A percentile compares a stretch with the other conserved stretches of the same genome.
phyloP scores from a whole-genome alignment of 2,888 invertebrate species.

The Ernsta delagoae region DNA sequence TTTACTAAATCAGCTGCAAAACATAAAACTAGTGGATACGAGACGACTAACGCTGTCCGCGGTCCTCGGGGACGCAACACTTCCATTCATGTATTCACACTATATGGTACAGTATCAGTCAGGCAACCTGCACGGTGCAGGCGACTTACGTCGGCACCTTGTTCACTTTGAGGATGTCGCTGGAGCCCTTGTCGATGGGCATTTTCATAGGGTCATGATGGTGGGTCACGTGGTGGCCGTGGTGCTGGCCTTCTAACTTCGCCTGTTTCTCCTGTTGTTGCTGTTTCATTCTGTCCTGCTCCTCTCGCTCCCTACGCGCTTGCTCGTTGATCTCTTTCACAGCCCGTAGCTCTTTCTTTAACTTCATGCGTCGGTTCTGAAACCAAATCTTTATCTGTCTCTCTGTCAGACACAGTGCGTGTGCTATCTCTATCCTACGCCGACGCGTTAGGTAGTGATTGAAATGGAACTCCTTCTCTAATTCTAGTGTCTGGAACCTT shows the following conservation, averaged over 20 bases:
- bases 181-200: slow-evolving; percentile 90
- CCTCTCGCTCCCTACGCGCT: slow-evolving; percentile 94
- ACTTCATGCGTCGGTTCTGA: slow-evolving; percentile 98
- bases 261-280: slow-evolving; percentile 95
- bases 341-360: slow-evolving; percentile 97
- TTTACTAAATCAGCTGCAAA: slow-evolving; percentile 68
- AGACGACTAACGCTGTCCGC: slow-evolving; percentile 76
- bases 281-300: slow-evolving; percentile 96
- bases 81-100: slow-evolving; percentile 77
- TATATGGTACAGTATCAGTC: slow-evolving; percentile 84
- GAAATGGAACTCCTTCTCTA: slow-evolving; percentile 99
- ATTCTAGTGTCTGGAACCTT: slow-evolving; percentile 98
- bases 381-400: slow-evolving; percentile 99
- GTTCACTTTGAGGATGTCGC: slow-evolving; percentile 91
- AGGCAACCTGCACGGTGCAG: slow-evolving; percentile 67
- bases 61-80: slow-evolving; percentile 78
- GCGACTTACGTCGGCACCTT: slow-evolving; percentile 91
- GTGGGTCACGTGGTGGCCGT: slow-evolving; percentile 88
- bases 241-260: slow-evolving; percentile 90
- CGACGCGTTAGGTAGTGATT: slow-evolving; percentile 98
- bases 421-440: slow-evolving; percentile 98
- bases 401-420: slow-evolving; percentile 97
- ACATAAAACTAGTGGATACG: slow-evolving; percentile 83
- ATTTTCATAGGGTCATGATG: slow-evolving; percentile 90
- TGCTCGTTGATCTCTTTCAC: slow-evolving; percentile 98